Evolutionary conservation across 2,888 invertebrate species (phyloP), one percentile per base, ranked within the genome.

Genomic region (Erynnis tages): DNA sequence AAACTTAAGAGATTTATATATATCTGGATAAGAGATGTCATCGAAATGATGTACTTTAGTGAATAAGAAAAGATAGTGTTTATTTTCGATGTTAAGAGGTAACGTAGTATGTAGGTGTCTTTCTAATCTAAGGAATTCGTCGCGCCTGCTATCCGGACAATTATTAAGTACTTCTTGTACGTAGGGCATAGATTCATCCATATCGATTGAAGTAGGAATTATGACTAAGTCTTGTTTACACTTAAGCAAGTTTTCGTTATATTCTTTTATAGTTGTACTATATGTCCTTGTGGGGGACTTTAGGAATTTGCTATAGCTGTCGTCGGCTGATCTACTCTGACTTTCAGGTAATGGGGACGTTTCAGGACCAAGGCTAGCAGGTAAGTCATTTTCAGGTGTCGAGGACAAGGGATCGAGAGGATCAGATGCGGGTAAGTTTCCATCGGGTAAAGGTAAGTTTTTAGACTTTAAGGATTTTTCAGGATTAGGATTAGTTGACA

Each of bases 41-140:
- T 53, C 55, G n/a, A 43, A 55, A 25, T 55, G 49, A 23, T 57
- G 37, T 2, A 54, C 53, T 32, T 57, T 54, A 4, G 45, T 53
- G 27, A 49, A 55, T 4, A 55, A 5, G 17, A 57, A 57, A 46
- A 54, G 54, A 19, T 41, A 49, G 0, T 8, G 17, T 53, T 48
- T 53, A 17, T 34, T 21, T 7, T 52, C 53, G 1, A n/a, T 1
- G n/a, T 21, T 19, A 38, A 52, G 19, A 6, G 11, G 7, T n/a
- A 52, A 19, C 10, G 37, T 38, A 1, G 52, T 44, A 4, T 52
- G 19, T 11, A 52, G 16, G 7, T 1, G 21, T 37, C 44, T 44
- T 52, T 52, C 52, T 30, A 30, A 44, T n/a, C 6, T 8, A n/a
- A 52, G 13, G 10, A 27, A n/a, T 1, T 27, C 27, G 2, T n/a